Evolutionary conservation across 2,113 vertebrate species (phyloP), one percentile per base, ranked within the genome.

Genomic region (Ranitomeya variabilis): DNA sequence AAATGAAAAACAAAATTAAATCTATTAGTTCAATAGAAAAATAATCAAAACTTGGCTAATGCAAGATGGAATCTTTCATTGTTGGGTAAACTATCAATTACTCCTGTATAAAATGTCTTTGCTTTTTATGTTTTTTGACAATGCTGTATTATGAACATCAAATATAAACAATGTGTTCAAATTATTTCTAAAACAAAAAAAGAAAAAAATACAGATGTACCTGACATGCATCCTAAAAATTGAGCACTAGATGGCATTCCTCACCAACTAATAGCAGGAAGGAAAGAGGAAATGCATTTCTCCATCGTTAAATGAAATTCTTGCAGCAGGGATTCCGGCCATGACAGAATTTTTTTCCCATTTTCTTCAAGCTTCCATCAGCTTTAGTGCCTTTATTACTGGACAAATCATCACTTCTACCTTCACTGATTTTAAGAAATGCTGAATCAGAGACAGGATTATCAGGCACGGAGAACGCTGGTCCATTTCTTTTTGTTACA

Each of bases 281-380:
- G 57, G 14, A 7, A 80, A 80, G 13, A 59, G 26, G 15, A 60
- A 55, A 74, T 74, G 54, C 10, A 31, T 74, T 37, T 85, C 83
- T 59, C 67, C 54, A 59, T 2, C 85, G 94, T 73, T 90, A 92
- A 90, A 91, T 95, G 10, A 96, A 95, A 90, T 94, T 95, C 87
- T 95, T 95, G 26, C 81, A 90, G 9, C 94, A 93, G 4, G 89
- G 26, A 54, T 95, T 95, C 88, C 52, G 89, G 83, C 66, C 83
- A 71, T 71, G n/a, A 73, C 19, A 71, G 71, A 76, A 16, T 31
- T 45, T 21, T 76, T 73, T 57, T 86, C 60, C 84, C 23, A 45
- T 37, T 19, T 86, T 37, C 19, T 54, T 55, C 26, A 16, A 14
- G 60, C 26, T 45, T 62, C 84, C 59, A 37, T 45, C 18, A 64